Evolutionary conservation across 2,888 invertebrate genomes (phyloP).

Genomic region (Ptilodon capucinus): DNA sequence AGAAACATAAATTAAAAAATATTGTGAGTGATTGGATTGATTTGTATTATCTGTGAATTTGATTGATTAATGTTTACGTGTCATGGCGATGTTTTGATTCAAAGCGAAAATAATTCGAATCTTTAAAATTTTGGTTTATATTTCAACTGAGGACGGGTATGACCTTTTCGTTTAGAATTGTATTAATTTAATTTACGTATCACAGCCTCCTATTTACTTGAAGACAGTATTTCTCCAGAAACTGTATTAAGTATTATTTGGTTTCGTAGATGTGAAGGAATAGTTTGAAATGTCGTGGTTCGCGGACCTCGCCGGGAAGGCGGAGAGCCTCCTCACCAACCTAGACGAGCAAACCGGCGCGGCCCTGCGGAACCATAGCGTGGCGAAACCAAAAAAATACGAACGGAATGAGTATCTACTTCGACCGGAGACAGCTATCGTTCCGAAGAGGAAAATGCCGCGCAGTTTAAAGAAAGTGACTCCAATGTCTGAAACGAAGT

Average conservation of each 20-base stretch:
- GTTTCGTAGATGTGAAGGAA: conserved; percentile 39
- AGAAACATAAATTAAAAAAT: not conserved
- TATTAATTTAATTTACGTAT: not conserved
- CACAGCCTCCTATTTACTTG: too few species aligned
- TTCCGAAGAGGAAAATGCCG: conserved; percentile 41
- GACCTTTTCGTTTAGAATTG: not conserved
- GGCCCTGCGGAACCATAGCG: conserved; percentile 76
- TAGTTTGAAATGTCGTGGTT: conserved; percentile 86
- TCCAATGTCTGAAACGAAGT: conserved; percentile 43
- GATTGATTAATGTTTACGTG: conserved; percentile 30
- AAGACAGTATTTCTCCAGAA: too few species aligned
- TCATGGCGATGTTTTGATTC: conserved; percentile 28
- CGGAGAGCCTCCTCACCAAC: conserved; percentile 88
- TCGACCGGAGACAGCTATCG: conserved; percentile 37
- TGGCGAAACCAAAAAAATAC: conserved; percentile 46
- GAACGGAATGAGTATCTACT: conserved; percentile 32
- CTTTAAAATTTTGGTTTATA: conserved; percentile 1
- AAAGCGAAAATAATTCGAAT: conserved; percentile 10
- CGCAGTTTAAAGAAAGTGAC: conserved; percentile 43
- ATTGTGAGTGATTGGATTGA: not conserved
- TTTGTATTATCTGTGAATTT: not conserved
- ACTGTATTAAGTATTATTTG: conserved; percentile 1
- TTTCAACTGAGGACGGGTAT: conserved; percentile 27
- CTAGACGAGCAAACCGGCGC: conserved; percentile 89
- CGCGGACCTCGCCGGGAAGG: conserved; percentile 87